Evolutionary conservation across 2,888 invertebrate genomes (phyloP).

Genomic region (Julus scanicus): DNA sequence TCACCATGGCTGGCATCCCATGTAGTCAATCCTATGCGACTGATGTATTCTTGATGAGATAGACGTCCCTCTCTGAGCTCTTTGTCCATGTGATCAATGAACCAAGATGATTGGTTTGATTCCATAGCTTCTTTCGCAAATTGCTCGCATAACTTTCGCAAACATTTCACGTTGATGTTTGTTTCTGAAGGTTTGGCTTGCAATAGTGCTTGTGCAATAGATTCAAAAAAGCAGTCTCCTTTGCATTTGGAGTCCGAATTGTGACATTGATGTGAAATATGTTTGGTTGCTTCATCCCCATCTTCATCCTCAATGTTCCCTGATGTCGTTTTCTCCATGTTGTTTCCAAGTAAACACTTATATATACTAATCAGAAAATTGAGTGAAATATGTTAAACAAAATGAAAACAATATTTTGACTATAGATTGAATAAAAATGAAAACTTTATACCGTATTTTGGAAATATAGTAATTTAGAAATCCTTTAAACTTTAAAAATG

Average conservation of each 20-base stretch:
- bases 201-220: background rate
- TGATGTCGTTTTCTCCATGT: no score
- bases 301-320: no score
- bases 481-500: no score
- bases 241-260: background rate
- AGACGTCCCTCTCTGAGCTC: background rate
- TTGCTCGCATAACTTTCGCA: background rate
- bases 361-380: no score
- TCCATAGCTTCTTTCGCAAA: background rate
- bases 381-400: no score
- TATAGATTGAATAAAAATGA: no score
- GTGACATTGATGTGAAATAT: no score
- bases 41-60: background rate
- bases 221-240: conserved; percentile 46
- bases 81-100: background rate
- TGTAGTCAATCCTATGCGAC: background rate
- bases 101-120: background rate
- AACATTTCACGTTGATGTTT: conserved; percentile 12
- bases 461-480: no score
- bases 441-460: no score
- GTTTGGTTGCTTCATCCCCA: no score
- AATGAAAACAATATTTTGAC: no score
- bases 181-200: background rate
- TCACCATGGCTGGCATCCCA: background rate
- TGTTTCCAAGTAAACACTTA: no score